Conservation (phyloP, 1,140 invertebrate species). For the Melipona quadrifasciata region DNA sequence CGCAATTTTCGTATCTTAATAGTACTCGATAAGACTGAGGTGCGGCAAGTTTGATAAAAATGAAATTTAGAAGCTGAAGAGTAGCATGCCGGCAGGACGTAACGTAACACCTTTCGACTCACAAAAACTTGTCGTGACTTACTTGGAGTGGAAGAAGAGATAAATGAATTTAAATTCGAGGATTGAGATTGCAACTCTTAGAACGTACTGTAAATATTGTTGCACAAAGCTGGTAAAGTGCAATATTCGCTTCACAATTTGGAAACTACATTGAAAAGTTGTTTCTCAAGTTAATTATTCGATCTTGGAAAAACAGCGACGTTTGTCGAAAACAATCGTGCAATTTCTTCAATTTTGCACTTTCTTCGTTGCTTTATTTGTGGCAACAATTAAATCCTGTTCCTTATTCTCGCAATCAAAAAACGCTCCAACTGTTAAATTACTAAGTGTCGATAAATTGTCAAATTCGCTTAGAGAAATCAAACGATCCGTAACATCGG, state of each 20-base stretch:
- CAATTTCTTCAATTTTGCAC: not conserved
- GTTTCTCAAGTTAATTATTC: not conserved
- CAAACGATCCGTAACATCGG: too few relatives aligned
- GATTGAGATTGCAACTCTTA: not conserved
- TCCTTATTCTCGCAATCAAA: not conserved
- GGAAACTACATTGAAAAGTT: not conserved
- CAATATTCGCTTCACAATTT: not conserved
- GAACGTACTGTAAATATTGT: not conserved
- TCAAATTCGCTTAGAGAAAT: too few relatives aligned
- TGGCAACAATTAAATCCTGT: not conserved
- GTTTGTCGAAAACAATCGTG: too few relatives aligned
- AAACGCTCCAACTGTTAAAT: not conserved
- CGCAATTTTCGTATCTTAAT: too few relatives aligned
- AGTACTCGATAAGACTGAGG: too few relatives aligned
- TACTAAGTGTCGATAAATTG: not conserved
- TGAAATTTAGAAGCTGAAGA: not conserved
- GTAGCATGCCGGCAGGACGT: not conserved
- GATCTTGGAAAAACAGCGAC: not conserved
- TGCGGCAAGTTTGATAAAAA: not conserved
- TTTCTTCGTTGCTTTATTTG: not conserved
- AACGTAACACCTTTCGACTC: not conserved
- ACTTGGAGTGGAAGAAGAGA: constrained; percentile 4
- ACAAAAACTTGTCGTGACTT: not conserved
- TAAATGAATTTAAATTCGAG: not conserved
- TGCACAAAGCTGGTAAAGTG: not conserved